Conservation (phyloP, 2,797 vertebrate species). For the Urosaurus nigricauda region DNA sequence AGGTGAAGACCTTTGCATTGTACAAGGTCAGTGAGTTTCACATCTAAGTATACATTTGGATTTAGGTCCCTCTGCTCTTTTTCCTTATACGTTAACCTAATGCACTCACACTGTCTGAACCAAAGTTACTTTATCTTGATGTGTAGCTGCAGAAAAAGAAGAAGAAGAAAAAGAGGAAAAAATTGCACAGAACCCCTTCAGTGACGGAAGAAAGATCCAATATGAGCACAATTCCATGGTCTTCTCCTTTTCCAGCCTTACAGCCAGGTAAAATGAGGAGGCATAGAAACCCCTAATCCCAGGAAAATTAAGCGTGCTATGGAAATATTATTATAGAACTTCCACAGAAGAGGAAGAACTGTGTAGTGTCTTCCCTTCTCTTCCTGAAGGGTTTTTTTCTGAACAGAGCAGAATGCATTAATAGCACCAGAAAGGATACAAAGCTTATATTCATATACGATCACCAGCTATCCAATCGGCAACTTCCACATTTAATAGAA, state of each 20-base stretch:
- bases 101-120: not conserved
- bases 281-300: slow-evolving; percentile 6
- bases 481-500: not conserved
- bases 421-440: not conserved
- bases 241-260: slow-evolving; percentile 52
- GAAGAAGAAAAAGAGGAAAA: slow-evolving; percentile 85
- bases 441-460: not conserved
- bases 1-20: not conserved
- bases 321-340: no score
- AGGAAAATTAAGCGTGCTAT: not conserved
- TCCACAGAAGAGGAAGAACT: no score
- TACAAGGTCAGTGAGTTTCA: not conserved
- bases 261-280: slow-evolving; percentile 70
- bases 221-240: not conserved
- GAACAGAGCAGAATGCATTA: not conserved
- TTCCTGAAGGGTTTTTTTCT: not conserved
- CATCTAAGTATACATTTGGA: not conserved
- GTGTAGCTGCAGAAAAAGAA: slow-evolving; percentile 73
- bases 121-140: slow-evolving; percentile 37
- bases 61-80: not conserved
- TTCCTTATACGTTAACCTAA: not conserved
- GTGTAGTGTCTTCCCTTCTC: no score
- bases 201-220: slow-evolving; percentile 68
- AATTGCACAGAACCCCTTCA: slow-evolving; percentile 76
- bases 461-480: not conserved